Percentiles rank a stretch among this genome's conserved stretches.
Evolutionary conservation across 2,113 vertebrate genomes (phyloP).

Genomic region (Clarias gariepinus): DNA sequence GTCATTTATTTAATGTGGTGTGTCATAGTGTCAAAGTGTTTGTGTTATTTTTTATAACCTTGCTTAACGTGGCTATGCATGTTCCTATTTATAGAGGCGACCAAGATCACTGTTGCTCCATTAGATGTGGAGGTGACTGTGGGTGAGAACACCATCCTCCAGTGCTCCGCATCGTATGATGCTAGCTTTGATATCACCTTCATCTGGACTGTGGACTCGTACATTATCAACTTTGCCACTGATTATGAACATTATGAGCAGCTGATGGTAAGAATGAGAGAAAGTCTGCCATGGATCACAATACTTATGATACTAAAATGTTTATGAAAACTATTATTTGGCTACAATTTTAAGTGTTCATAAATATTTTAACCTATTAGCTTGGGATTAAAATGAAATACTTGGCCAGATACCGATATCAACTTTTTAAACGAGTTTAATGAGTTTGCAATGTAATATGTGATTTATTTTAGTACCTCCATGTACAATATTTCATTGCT

Average conservation of each 20-base stretch:
- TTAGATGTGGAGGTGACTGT: conserved; percentile 83
- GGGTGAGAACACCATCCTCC: conserved; percentile 86
- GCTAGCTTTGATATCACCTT: conserved; percentile 89
- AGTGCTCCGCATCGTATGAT: conserved; percentile 89
- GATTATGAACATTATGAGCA: conserved; percentile 86
- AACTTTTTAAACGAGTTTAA: background rate
- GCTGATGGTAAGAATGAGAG: conserved; percentile 78
- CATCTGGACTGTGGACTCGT: conserved; percentile 90
- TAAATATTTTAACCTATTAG: background rate
- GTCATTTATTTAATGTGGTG: no score
- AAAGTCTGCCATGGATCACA: background rate
- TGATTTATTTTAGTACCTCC: background rate
- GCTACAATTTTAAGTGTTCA: background rate
- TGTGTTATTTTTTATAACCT: no score
- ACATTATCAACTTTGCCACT: conserved; percentile 86
- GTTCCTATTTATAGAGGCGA: conserved; percentile 77
- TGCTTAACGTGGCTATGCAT: background rate
- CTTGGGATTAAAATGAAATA: background rate
- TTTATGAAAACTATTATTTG: background rate
- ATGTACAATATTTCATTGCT: no score
- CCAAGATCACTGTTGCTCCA: conserved; percentile 82
- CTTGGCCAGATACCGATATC: background rate
- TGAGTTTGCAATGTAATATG: background rate
- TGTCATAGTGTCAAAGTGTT: no score
- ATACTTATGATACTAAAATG: background rate